A percentile compares a stretch with the other conserved stretches of the same genome.
phyloP scores from a whole-genome alignment of 2,113 vertebrate species.

The Rhadina sibilatrix region DNA sequence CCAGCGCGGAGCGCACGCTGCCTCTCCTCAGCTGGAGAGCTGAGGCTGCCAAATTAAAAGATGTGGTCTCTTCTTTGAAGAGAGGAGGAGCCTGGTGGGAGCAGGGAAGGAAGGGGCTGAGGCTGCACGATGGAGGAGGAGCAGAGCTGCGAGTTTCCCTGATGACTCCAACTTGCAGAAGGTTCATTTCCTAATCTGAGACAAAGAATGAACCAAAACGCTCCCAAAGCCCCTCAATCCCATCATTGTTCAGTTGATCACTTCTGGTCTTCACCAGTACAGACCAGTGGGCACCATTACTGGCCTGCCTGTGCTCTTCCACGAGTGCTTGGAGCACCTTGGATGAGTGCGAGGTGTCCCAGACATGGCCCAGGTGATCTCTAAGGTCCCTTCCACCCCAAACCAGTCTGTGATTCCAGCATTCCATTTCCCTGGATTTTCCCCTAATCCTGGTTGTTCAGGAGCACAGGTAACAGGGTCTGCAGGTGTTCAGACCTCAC shows the following conservation, averaged over 20 bases:
- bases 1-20: background rate
- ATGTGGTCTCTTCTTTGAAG: background rate
- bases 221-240: rapidly evolving
- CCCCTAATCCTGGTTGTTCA: background rate
- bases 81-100: background rate
- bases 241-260: rapidly evolving
- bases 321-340: background rate
- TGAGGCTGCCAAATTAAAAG: background rate
- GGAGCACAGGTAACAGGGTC: rapidly evolving
- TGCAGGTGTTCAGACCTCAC: background rate
- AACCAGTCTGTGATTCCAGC: background rate
- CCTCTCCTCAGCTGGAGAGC: background rate
- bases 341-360: rapidly evolving
- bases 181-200: background rate
- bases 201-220: background rate
- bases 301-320: background rate
- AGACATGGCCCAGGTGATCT: background rate
- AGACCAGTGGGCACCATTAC: rapidly evolving
- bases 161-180: rapidly evolving
- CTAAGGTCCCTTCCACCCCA: rapidly evolving
- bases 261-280: background rate
- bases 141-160: background rate
- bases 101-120: background rate
- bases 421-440: rapidly evolving
- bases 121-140: background rate